Base-by-base conservation (phyloP, 2,888 invertebrate species). In the Disparrhopalites patrizii region DNA sequence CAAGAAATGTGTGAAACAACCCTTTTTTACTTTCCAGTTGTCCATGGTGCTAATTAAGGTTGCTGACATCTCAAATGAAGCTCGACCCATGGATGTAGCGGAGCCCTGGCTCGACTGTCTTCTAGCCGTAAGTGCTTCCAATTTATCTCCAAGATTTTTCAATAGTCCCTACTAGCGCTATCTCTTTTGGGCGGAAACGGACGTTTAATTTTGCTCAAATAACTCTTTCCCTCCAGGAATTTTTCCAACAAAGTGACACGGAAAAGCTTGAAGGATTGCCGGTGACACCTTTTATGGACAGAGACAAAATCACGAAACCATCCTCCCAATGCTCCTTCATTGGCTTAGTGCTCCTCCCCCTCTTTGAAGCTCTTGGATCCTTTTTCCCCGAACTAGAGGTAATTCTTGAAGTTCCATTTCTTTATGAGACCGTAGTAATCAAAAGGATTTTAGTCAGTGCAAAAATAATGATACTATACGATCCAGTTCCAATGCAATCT, bases 261-360 rank as follows among this genome's bases (percentile, higher is more conserved):
- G 90, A 91, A 78, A 90, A 90, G 77, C 82, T 87, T 30, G 89
- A 90, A 79, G 90, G 90, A 10, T 81, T 91, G 70, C 90, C 90
- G 3, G 89, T 91, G 30, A 90, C 90, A 28, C 90, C 91, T 0
- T 90, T 91, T 78, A 91, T 91, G 90, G 91, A 91, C 79, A 84
- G 90, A 33, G 90, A 90, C 73, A 90, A 90, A 80, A 88, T 90
- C 62, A 89, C 89, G 67, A 90, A 89, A 78, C 88, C 89, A 3
- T 88, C 89, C 20, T 90, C 90, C 1, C 90, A 91, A 79, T 88
- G 89, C 77, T 88, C 89, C 62, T 91, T 91, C 80, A 91, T 91
- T 78, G 89, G 90, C 52, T 83, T 89, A 76, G 90, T 91, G 50
- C 81, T 91, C 54, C 81, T 91, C 76, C 91, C 91, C 18, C 82